These are phyloP conservation scores for Hippoglossus hippoglossus DNA, from an alignment of 2,797 vertebrate genomes.

Conservation along the genomic window DNA sequence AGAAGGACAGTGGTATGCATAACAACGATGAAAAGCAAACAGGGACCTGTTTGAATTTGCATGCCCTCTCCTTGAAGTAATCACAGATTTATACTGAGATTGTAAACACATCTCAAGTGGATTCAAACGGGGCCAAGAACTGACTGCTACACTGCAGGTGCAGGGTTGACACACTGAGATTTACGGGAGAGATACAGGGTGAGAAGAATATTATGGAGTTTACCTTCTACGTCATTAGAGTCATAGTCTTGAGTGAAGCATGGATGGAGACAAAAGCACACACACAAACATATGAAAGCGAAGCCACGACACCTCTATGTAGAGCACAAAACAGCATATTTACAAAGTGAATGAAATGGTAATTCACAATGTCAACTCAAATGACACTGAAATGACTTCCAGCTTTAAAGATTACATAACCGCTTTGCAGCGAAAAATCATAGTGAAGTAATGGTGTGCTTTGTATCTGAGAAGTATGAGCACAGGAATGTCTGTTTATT, in stretches of 20 bases:
- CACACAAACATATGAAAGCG: slow-evolving; percentile 74
- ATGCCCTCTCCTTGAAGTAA: slow-evolving; percentile 70
- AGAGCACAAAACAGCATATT: slow-evolving; percentile 66
- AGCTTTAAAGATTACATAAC: slow-evolving; percentile 45
- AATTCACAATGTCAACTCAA: slow-evolving; percentile 45
- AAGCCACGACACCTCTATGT: slow-evolving; percentile 54
- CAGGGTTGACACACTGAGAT: slow-evolving; percentile 61
- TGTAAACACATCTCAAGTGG: slow-evolving; percentile 48
- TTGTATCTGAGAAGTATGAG: slow-evolving; percentile 24
- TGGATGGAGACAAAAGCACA: slow-evolving; percentile 87
- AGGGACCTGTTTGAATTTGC: slow-evolving; percentile 73
- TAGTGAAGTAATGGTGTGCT: slow-evolving; percentile 36
- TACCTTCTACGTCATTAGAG: slow-evolving; percentile 88
- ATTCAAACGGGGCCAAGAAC: slow-evolving; percentile 63
- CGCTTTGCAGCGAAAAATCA: slow-evolving; percentile 38
- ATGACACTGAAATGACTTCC: slow-evolving; percentile 54
- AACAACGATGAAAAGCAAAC: slow-evolving; percentile 64
- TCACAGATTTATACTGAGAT: slow-evolving; percentile 53
- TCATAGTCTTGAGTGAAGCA: slow-evolving; percentile 87
- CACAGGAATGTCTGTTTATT: slow-evolving; percentile 19
- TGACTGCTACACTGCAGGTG: slow-evolving; percentile 49
- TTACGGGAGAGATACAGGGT: slow-evolving; percentile 55
- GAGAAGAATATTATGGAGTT: slow-evolving; percentile 76
- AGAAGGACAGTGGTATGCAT: slow-evolving; percentile 60
- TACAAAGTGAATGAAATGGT: slow-evolving; percentile 58